Conservation (phyloP, 2,888 invertebrate species). For the Rhagonycha lutea region DNA sequence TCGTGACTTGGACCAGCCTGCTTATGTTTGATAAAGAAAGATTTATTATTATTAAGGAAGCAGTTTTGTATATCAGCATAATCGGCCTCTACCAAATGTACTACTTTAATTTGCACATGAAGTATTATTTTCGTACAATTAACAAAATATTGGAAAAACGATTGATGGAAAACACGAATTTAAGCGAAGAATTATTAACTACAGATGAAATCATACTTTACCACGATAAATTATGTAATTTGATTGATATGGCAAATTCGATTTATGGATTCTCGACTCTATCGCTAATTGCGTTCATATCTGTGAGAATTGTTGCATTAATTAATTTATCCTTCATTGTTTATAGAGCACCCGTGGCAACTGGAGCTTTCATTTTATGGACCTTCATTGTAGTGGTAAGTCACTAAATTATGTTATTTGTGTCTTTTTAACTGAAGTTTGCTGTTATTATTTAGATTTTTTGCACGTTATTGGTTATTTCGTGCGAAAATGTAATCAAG, state of each 20-base stretch:
- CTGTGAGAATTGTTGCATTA: background rate
- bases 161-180: background rate
- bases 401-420: background rate
- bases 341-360: background rate
- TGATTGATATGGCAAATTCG: constrained; percentile 21
- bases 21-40: background rate
- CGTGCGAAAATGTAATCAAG: background rate
- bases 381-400: background rate
- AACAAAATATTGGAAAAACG: background rate
- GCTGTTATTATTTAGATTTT: background rate
- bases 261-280: constrained; percentile 37
- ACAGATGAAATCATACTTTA: constrained; percentile 9
- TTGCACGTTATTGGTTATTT: background rate
- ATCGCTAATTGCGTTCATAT: background rate
- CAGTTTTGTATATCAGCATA: background rate
- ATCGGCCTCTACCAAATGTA: background rate
- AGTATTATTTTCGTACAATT: background rate
- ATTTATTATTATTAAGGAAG: background rate
- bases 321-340: constrained; percentile 50
- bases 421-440: background rate
- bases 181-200: background rate
- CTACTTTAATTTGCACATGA: background rate
- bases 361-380: background rate
- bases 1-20: background rate
- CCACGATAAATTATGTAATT: constrained; percentile 28